Base-by-base conservation (phyloP, 2,113 vertebrate species). In the Oryzias celebensis region DNA sequence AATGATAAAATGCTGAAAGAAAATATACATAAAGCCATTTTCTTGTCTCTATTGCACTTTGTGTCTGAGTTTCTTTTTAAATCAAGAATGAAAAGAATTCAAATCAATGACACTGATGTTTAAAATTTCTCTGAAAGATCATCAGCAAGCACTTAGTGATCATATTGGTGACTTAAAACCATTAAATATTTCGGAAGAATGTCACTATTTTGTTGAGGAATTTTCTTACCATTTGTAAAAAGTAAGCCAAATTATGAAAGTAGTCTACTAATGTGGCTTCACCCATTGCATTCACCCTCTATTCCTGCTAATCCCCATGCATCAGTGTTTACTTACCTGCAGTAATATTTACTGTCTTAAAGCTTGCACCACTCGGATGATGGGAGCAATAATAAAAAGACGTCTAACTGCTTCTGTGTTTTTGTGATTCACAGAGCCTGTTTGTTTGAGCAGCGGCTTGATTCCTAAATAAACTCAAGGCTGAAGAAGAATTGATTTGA, bases 401-500 rank as follows among this genome's bases (percentile, higher is more conserved):
- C 78, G 84, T 75, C 80, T 75, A 69, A 24, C 69, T 73, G 71
- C 63, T 53, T 70, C 26, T 42, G 50, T 53, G 64, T 65, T 54
- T 49, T 24, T 59, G 66, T 61, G 52, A 68, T 77, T 84, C 65
- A 64, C 81, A 77, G 62, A 83, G 69, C 85, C 90, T 85, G 82
- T 10, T 10, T 36, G 31, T 36, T 52, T 13, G 83, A 85, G 91
- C 87, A 75, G 51, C 41, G 55, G 89, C 91, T 89, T 88, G 89
- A 91, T 92, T 91, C 84, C 76, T 87, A 90, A 91, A 92, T 90
- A 87, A 92, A 91, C 88, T 87, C 78, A 86, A 84, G 82, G 79
- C 80, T 82, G 64, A 78, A 89, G 83, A 87, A 89, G 89, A 90
- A 89, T 89, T 76, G 85, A 90, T 89, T 88, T 81, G 70, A 85